Conservation (phyloP, 2,113 vertebrate genomes). For the Choloepus hoffmanni region DNA sequence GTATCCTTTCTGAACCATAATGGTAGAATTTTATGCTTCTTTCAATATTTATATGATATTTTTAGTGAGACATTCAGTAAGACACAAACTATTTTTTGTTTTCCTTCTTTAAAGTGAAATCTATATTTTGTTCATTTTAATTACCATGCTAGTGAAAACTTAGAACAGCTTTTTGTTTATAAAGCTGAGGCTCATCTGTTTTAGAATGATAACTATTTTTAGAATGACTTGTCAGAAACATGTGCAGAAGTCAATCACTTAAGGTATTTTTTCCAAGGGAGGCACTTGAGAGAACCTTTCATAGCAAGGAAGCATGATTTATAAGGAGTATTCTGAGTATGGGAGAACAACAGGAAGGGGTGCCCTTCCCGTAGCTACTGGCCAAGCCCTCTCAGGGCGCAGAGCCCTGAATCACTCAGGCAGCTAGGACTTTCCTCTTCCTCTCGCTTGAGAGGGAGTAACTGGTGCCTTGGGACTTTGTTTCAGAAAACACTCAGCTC, state of each 20-base stretch:
- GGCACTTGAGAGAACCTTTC: not conserved
- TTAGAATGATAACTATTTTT: not conserved
- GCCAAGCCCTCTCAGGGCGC: accelerated
- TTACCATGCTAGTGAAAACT: not conserved
- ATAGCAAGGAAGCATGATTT: accelerated
- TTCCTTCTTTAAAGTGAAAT: not conserved
- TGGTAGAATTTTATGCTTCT: not conserved
- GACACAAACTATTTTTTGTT: not conserved
- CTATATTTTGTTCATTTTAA: not conserved
- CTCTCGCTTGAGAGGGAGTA: not conserved
- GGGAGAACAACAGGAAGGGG: accelerated
- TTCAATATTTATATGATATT: not conserved
- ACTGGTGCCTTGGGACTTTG: not conserved
- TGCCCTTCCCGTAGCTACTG: not conserved
- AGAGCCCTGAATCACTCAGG: not conserved
- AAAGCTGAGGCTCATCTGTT: not conserved
- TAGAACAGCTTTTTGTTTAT: not conserved
- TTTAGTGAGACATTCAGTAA: not conserved
- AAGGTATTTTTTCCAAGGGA: not conserved
- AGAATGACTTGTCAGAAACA: not conserved
- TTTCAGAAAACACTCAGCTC: not conserved
- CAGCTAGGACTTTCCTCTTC: not conserved
- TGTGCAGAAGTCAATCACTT: not conserved
- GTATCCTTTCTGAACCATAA: constrained; percentile 92
- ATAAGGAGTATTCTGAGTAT: not conserved